Evolutionary conservation across 2,113 vertebrate species (phyloP), one percentile per base, ranked within the genome.

Genomic region (Poecilia latipinna): DNA sequence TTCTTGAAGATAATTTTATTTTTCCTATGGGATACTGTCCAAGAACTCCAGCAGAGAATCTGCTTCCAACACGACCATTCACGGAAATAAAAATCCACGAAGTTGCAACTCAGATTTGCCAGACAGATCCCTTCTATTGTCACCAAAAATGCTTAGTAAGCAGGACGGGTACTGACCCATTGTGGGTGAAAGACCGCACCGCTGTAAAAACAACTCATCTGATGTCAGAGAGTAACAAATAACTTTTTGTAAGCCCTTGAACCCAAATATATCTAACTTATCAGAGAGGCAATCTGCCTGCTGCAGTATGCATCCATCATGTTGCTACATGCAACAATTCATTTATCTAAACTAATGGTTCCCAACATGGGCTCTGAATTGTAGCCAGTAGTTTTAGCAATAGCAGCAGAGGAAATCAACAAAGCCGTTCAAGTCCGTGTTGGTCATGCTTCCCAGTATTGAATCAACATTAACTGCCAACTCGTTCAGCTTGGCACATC

Each of bases 1-100:
- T 74, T 75, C 78, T 82, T 86, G 83, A 86, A 85, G 82, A 85
- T 75, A 64, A 64, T 80, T 75, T 90, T 90, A 1, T 92, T 91
- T 91, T 94, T 83, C 88, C 88, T 76, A 37, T 80, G 91, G 83
- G 91, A 88, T 22, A 65, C 48, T 63, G 70, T 89, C 90, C 90
- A 92, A 83, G 65, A 74, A 60, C 71, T 86, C 68, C 83, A 88
- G 86, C 88, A 74, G 78, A 91, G 79, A 78, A 79, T 69, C 79
- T 74, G 84, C 79, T 87, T 91, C 86, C 79, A 82, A 90, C 83
- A 85, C 86, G 79, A 87, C 82, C 85, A 85, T 90, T 93, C 85
- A 87, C 66, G n/a, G 79, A 1, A 31, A 77, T 82, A 87, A 48
- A 92, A 90, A 90, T 89, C 83, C 89, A 76, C 82, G 84, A 85